phyloP scores from a whole-genome alignment of 2,113 vertebrate genomes.

The Myiozetetes cayanensis region DNA sequence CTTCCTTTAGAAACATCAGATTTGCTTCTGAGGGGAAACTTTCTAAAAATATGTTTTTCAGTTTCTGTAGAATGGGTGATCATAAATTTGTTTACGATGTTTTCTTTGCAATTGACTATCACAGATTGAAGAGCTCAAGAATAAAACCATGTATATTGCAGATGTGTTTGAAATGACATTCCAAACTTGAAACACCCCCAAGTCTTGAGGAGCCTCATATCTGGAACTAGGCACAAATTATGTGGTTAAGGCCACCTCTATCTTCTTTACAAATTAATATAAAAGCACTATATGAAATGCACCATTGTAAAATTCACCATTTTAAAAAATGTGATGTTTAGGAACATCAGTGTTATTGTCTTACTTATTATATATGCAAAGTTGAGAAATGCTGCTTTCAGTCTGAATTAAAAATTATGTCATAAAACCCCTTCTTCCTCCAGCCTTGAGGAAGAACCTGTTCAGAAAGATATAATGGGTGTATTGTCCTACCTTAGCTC shows the following conservation, averaged over 20 bases:
- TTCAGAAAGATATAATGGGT: neutral
- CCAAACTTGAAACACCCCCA: conserved; percentile 2
- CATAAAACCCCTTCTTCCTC: neutral
- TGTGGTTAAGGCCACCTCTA: neutral
- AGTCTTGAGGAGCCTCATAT: neutral
- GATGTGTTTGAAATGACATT: conserved; percentile 33
- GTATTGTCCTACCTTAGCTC: neutral
- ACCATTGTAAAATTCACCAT: neutral
- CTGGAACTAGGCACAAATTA: neutral
- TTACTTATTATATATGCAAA: neutral
- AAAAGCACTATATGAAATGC: neutral
- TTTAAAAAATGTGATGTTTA: neutral
- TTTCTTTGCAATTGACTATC: conserved; percentile 50
- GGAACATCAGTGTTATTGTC: neutral
- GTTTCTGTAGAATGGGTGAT: conserved; percentile 37
- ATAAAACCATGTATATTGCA: conserved; percentile 19
- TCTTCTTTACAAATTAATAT: neutral
- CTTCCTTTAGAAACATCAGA: conserved; percentile 33
- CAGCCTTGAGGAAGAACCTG: neutral
- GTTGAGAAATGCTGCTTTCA: neutral
- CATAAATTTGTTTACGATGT: conserved; percentile 37
- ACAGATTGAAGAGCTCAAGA: conserved; percentile 41
- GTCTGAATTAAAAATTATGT: neutral
- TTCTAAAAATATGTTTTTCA: conserved; percentile 38
- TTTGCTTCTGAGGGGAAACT: conserved; percentile 23